These are phyloP conservation scores for Drosophila crucigera DNA, from an alignment of 2,888 invertebrate genomes.

Conservation along the genomic window DNA sequence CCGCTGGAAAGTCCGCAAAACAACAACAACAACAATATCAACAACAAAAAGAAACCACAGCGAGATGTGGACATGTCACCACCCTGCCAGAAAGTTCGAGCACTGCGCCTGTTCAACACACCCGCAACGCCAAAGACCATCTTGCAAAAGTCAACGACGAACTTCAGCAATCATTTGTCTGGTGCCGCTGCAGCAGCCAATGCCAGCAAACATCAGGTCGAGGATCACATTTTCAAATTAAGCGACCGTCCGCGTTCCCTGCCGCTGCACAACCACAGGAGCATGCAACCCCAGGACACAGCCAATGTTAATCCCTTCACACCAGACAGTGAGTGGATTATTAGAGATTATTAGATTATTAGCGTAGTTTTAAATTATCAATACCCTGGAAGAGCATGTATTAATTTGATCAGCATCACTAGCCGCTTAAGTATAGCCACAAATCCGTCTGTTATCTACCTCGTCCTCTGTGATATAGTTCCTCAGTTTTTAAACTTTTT, in stretches of 20 bases:
- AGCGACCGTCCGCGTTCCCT: slow-evolving; percentile 85
- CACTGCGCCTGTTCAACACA: slow-evolving; percentile 91
- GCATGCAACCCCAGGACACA: slow-evolving; percentile 77
- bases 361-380: not conserved
- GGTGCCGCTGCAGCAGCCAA: slow-evolving; percentile 69
- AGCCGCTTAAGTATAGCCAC: not conserved
- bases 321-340: slow-evolving; percentile 88
- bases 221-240: slow-evolving; percentile 50
- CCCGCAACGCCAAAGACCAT: slow-evolving; percentile 95
- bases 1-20: slow-evolving; percentile 60
- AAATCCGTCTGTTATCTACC: not conserved
- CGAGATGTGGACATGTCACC: slow-evolving; percentile 83
- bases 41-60: slow-evolving; percentile 16
- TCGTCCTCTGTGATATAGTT: not conserved
- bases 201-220: slow-evolving; percentile 39
- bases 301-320: slow-evolving; percentile 96
- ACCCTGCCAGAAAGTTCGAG: slow-evolving; percentile 88
- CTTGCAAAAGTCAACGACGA: slow-evolving; percentile 86
- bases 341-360: not conserved
- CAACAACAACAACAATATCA: slow-evolving; percentile 34
- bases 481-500: not conserved
- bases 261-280: slow-evolving; percentile 82
- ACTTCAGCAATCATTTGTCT: slow-evolving; percentile 85
- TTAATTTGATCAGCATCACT: not conserved
- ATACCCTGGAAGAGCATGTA: not conserved